Evolutionary conservation across 2,888 invertebrate genomes (phyloP).

Genomic region (Chalcis sispes): DNA sequence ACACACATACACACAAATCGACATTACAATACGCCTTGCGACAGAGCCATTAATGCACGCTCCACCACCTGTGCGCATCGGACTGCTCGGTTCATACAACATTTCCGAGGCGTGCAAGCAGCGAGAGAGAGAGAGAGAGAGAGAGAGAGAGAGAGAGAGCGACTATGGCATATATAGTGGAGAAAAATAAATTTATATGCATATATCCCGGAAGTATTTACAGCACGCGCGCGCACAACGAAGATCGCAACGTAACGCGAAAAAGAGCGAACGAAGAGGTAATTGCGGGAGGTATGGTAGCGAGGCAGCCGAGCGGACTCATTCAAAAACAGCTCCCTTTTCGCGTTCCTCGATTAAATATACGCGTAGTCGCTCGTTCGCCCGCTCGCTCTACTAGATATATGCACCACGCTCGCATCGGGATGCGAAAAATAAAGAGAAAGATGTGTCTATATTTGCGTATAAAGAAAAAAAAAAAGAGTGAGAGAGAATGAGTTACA

Average conservation of each 20-base stretch:
- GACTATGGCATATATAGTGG: background rate
- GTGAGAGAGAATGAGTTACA: background rate
- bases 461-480: background rate
- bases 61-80: background rate
- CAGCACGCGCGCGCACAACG: constrained; percentile 9
- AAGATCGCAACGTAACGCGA: constrained; percentile 23
- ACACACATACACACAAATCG: too few relatives aligned
- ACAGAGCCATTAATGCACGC: too few relatives aligned
- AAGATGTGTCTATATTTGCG: too few relatives aligned
- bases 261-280: background rate
- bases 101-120: too few relatives aligned
- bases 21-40: too few relatives aligned
- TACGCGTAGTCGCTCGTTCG: constrained; percentile 54
- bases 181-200: constrained; percentile 49
- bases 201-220: constrained; percentile 45
- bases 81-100: too few relatives aligned
- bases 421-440: background rate
- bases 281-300: constrained; percentile 26
- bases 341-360: constrained; percentile 46
- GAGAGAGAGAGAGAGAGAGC: too few relatives aligned
- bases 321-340: constrained; percentile 43
- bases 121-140: too few relatives aligned
- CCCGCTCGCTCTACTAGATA: constrained; percentile 25
- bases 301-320: constrained; percentile 29
- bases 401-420: background rate